Evolutionary conservation across 1,140 invertebrate genomes (phyloP), one percentile per base, ranked within the genome.

Genomic region (Listronotus bonariensis): DNA sequence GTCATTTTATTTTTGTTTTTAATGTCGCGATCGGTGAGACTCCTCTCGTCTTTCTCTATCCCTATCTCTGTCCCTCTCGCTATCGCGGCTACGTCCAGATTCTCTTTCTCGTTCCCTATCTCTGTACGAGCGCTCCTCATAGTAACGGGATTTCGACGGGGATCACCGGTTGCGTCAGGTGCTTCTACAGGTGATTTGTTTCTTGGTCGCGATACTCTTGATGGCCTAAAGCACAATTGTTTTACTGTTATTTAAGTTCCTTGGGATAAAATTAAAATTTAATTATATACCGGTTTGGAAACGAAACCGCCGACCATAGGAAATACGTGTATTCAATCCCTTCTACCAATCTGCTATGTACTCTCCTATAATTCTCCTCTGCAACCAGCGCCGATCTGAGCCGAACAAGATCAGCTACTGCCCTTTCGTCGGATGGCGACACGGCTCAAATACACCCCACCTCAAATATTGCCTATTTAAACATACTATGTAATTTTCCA

Each of bases 81-180:
- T 78, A 71, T 89, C 87, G 12, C 87, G 81, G 70, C 43, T 46
- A 14, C 61, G 52, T 7, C 53, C 61, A 11, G 52, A 56, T 55
- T 56, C 54, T 87, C 86, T 10, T 34, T 84, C 84, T 61, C 84
- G 77, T 41, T 84, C 84, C 59, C 87, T 83, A 74, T 90, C 89
- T 72, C 89, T 85, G 81, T 92, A 91, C n/a, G 55, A 66, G 66
- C 90, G 83, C 78, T 91, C 90, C 69, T 92, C 90, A 82, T 92
- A 92, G 82, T 92, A 92, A 67, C 89, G 85, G 34, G 82, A 79
- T 74, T 83, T 83, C 70, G 81, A 80, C 73, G 83, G 71, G 79
- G 86, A 80, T 79, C 82, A 77, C 70, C 79, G 76, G 77, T 75
- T 74, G 77, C 81, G 77, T 82, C 83, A 69, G 81, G 77, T 65